A percentile compares a stretch with the other conserved stretches of the same genome.
Conservation (phyloP, 2,888 invertebrate species). For the Lagria hirta region DNA sequence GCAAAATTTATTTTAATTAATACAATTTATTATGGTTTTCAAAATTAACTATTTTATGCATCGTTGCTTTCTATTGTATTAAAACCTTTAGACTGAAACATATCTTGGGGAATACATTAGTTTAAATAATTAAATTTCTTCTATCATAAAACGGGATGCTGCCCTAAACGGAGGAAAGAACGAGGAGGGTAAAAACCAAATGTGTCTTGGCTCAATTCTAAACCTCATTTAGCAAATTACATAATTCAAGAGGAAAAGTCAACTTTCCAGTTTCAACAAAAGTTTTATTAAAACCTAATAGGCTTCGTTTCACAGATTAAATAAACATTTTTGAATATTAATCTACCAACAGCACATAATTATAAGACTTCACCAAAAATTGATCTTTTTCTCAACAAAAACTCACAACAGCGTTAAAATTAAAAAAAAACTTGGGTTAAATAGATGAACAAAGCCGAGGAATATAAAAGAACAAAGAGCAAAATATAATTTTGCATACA, state of each 20-base stretch:
- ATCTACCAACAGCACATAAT: constrained; percentile 23
- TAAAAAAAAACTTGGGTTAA: constrained; percentile 9
- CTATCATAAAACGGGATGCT: neutral
- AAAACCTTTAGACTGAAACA: too few species aligned
- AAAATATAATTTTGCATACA: constrained; percentile 26
- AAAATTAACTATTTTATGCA: too few species aligned
- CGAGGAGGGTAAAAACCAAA: constrained; percentile 20
- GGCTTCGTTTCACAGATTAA: constrained; percentile 13
- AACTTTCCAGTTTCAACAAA: constrained; percentile 9
- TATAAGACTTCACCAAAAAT: constrained; percentile 19
- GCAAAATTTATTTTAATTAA: too few species aligned
- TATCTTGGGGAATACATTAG: constrained; percentile 10
- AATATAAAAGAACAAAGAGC: constrained; percentile 11
- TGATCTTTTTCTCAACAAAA: constrained; percentile 21
- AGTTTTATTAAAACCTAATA: constrained; percentile 20
- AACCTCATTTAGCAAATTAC: constrained; percentile 23
- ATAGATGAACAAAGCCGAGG: constrained; percentile 6
- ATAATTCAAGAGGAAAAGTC: constrained; percentile 20
- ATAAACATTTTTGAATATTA: constrained; percentile 18
- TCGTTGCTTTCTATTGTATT: too few species aligned
- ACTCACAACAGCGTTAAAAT: constrained; percentile 17
- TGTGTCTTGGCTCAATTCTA: constrained; percentile 21
- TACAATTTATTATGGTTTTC: too few species aligned
- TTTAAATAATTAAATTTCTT: constrained; percentile 21
- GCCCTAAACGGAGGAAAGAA: constrained; percentile 8